These are phyloP conservation scores for Diphyllodes magnificus DNA, from an alignment of 2,113 vertebrate genomes.

Conservation along the genomic window DNA sequence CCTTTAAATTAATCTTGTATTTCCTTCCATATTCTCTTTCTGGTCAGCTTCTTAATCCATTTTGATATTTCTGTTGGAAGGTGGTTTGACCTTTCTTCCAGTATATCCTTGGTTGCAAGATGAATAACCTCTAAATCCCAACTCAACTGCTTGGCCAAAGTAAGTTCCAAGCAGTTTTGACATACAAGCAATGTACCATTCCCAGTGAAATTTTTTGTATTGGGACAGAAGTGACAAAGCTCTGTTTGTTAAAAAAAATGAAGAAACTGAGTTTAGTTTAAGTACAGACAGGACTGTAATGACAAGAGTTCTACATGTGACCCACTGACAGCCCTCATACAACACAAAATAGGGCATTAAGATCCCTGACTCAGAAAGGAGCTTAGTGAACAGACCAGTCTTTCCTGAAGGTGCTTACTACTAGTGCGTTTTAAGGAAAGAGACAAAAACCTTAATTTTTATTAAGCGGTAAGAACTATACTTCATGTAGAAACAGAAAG, in stretches of 20 bases:
- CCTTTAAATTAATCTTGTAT: background rate
- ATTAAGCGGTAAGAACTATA: background rate
- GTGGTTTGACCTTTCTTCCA: background rate
- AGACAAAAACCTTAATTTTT: background rate
- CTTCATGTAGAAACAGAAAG: background rate
- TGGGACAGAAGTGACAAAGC: background rate
- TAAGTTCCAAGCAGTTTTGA: background rate
- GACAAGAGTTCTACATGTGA: background rate
- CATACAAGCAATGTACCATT: background rate
- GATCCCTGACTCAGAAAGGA: background rate
- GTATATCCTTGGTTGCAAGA: background rate
- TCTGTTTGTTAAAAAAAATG: background rate
- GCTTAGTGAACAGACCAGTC: background rate
- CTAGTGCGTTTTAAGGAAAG: rapidly evolving
- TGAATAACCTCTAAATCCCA: background rate
- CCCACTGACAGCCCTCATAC: background rate
- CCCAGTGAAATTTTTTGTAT: background rate
- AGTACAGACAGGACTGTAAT: background rate
- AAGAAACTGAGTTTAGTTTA: background rate
- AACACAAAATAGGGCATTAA: background rate
- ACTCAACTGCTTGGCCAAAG: background rate
- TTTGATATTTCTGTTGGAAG: background rate
- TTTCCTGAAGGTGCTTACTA: background rate
- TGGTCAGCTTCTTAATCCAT: background rate
- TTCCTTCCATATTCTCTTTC: background rate